Evolutionary conservation across 1,140 invertebrate genomes (phyloP).

Genomic region (Megalopta genalis): DNA sequence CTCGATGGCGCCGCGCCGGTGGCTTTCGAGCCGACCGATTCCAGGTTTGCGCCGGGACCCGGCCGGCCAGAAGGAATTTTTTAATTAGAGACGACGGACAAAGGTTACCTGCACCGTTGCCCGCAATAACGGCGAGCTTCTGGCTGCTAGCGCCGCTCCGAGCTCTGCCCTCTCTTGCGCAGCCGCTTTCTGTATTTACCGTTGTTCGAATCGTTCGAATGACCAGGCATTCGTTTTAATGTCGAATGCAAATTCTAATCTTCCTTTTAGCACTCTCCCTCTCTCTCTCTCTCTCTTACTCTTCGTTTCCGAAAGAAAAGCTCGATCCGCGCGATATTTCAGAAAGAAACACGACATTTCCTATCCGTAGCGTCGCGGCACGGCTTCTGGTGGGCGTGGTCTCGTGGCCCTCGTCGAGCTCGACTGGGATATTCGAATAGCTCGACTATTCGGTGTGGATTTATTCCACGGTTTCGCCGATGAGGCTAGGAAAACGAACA

Average conservation of each 20-base stretch:
- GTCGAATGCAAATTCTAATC: too few species aligned
- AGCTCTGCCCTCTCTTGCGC: background rate
- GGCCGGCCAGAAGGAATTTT: constrained; percentile 27
- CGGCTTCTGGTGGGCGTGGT: background rate
- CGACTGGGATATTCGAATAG: too few species aligned
- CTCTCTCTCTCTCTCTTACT: too few species aligned
- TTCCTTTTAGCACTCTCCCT: too few species aligned
- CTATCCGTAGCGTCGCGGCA: too few species aligned
- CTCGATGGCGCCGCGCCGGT: constrained; percentile 11
- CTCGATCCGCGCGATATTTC: background rate
- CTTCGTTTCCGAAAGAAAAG: background rate
- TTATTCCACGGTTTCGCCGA: too few species aligned
- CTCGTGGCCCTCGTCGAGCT: background rate
- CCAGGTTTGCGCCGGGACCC: background rate
- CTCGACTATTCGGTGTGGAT: too few species aligned
- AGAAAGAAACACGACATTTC: too few species aligned
- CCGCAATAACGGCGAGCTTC: constrained; percentile 8
- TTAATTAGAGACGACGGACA: constrained; percentile 36
- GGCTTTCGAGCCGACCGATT: constrained; percentile 31
- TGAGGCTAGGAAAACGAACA: too few species aligned
- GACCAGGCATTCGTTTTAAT: too few species aligned
- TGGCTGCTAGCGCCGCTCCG: background rate
- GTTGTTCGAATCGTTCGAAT: background rate
- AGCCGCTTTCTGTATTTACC: background rate
- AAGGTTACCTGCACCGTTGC: constrained; percentile 16